phyloP scores from a whole-genome alignment of 92 coral and sea anemone genomes.

The Zoanthus sansibaricus region DNA sequence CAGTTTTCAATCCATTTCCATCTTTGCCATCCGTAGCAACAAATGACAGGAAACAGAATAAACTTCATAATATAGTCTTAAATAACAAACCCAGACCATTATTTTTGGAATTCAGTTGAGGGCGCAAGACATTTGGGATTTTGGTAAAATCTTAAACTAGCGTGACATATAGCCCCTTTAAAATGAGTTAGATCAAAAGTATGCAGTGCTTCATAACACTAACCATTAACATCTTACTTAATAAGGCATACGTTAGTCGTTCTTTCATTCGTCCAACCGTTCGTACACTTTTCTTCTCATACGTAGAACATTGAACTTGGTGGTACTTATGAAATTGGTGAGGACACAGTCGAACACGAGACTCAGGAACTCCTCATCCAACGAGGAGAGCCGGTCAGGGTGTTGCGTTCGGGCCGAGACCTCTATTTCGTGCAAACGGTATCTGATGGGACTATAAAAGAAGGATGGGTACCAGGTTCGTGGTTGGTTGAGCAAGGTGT shows the following conservation, averaged over 20 bases:
- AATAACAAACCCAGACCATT: too few relatives aligned
- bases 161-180: too few relatives aligned
- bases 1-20: too few relatives aligned
- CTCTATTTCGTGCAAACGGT: constrained; percentile 91
- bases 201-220: neutral
- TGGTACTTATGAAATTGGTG: constrained; percentile 84
- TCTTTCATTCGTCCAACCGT: constrained; percentile 38
- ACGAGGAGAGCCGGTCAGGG: constrained; percentile 87
- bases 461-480: constrained; percentile 92
- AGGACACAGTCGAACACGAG: constrained; percentile 80
- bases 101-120: too few relatives aligned
- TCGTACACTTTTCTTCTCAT: constrained; percentile 39
- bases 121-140: too few relatives aligned
- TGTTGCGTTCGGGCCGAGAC: constrained; percentile 93
- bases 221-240: neutral
- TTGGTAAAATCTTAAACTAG: too few relatives aligned
- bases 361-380: constrained; percentile 79
- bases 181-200: neutral
- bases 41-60: too few relatives aligned
- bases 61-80: too few relatives aligned
- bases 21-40: too few relatives aligned
- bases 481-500: constrained; percentile 82
- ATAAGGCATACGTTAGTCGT: neutral
- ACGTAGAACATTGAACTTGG: constrained; percentile 84
- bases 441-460: constrained; percentile 68